Base-by-base conservation (phyloP, 2,888 invertebrate genomes). In the Campopleginae sp. region DNA sequence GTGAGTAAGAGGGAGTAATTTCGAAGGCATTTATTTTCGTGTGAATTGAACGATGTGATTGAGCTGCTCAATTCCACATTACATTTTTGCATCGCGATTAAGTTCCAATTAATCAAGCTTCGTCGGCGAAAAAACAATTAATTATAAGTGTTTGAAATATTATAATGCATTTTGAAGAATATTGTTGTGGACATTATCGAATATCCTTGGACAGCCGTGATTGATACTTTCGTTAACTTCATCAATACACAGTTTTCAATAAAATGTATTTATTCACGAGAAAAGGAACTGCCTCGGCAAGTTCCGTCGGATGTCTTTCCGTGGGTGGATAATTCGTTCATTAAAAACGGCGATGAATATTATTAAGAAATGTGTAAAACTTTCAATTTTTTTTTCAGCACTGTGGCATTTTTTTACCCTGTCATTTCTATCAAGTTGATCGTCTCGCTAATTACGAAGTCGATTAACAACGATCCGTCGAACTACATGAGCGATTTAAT, bases 311-410 rank as follows among this genome's bases (percentile, higher is more conserved):
- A 5, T 48, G 19, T 23, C 7, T 17, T 17, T 17, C n/a, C 4
- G 78, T 78, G 38, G 78, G 70, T 33, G 78, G n/a, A 44, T 61
- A 65, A 66, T 71, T 51, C 65, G 38, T 72, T 76, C 71, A 84
- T 76, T 76, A 80, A 75, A 44, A 80, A 71, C 63, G 46, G 70
- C 38, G 17, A 19, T 75, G 23, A 75, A 70, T 58, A 46, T 63
- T 75, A 75, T 79, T 83, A 58, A 70, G 70, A 79, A 75, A 83
- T 63, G 42, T 44, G 63, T 46, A 5, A 23, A 27, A 63, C 44
- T 42, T 71, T 31, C 46, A 68, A 19, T 27, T 27, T 78, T 66
- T 68, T 79, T 46, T 51, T 23, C 3, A n/a, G n/a, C n/a, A 2
- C 58, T 58, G 23, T 31, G 6, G n/a, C 19, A 61, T 38, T 31